Conservation (phyloP, 2,888 invertebrate genomes). For the Drosophila lacicola region DNA sequence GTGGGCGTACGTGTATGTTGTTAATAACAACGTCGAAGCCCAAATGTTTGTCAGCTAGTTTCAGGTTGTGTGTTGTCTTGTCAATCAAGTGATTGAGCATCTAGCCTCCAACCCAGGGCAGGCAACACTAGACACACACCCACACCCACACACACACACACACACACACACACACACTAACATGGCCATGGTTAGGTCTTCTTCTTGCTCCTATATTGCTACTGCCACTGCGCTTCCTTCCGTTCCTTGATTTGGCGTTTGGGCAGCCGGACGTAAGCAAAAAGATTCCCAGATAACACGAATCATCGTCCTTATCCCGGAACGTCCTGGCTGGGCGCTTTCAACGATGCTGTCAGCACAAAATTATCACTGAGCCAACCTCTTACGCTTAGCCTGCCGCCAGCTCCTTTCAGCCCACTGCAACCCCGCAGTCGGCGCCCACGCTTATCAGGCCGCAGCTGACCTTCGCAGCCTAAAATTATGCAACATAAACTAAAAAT, state of each 20-base stretch:
- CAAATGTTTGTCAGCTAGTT: slow-evolving; percentile 55
- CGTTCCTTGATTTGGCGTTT: slow-evolving; percentile 46
- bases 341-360: slow-evolving; percentile 65
- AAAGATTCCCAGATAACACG: slow-evolving; percentile 34
- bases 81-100: slow-evolving; percentile 76
- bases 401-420: neutral
- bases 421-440: neutral
- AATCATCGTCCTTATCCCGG: slow-evolving; percentile 52
- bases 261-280: slow-evolving; percentile 15
- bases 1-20: slow-evolving; percentile 27
- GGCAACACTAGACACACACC: neutral
- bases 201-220: slow-evolving; percentile 5
- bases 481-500: slow-evolving; percentile 79
- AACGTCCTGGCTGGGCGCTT: slow-evolving; percentile 45
- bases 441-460: slow-evolving; percentile 29
- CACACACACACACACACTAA: neutral
- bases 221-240: slow-evolving; percentile 32
- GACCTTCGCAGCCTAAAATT: slow-evolving; percentile 62
- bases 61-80: slow-evolving; percentile 46
- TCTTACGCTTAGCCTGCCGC: slow-evolving; percentile 2
- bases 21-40: slow-evolving; percentile 54
- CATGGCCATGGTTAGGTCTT: neutral
- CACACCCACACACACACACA: neutral
- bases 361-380: slow-evolving; percentile 43
- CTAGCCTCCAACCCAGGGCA: slow-evolving; percentile 18